Evolutionary conservation across 2,113 vertebrate species (phyloP), one percentile per base, ranked within the genome.

Genomic region (Siniperca chuatsi): DNA sequence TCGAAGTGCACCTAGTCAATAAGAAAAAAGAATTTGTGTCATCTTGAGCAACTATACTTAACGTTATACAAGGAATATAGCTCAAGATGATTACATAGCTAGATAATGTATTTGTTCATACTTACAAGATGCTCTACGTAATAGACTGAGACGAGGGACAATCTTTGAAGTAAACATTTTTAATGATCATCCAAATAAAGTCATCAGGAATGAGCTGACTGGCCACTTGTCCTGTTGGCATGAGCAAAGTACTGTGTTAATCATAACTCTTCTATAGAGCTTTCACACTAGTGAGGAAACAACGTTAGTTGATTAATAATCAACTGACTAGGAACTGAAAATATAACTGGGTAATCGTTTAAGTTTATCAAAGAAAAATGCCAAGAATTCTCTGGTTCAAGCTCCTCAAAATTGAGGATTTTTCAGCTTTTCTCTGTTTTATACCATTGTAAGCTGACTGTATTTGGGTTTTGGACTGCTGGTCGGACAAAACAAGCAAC

Each of bases 141-240:
- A 73, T 8, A 91, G 62, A 74, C 80, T 79, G 3, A 96, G 80
- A 48, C 86, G 82, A 60, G 87, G 90, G 54, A 90, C 69, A 29
- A 94, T 40, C 67, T 91, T 95, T 74, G 90, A 89, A 21, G 89
- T 64, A 79, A 96, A 94, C 96, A 95, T 96, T 21, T 46, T 85
- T 25, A n/a, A 33, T 13, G 54, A 65, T 91, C 66, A 92, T 80
- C 74, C 35, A 75, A 20, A 46, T 66, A 29, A 72, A 80, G 62
- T 91, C 92, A 93, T 94, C 66, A 66, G 90, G 71, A 87, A 64
- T 12, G 10, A 13, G 16, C 13, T 9, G 35, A 33, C 13, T 33
- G 48, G 46, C 79, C 70, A 33, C 69, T 20, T 33, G 52, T 85
- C 74, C 91, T 94, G 89, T 83, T 25, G 79, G 42, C 4, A 66